Base-by-base conservation (phyloP, 2,113 vertebrate species). In the Syrmaticus mikado region DNA sequence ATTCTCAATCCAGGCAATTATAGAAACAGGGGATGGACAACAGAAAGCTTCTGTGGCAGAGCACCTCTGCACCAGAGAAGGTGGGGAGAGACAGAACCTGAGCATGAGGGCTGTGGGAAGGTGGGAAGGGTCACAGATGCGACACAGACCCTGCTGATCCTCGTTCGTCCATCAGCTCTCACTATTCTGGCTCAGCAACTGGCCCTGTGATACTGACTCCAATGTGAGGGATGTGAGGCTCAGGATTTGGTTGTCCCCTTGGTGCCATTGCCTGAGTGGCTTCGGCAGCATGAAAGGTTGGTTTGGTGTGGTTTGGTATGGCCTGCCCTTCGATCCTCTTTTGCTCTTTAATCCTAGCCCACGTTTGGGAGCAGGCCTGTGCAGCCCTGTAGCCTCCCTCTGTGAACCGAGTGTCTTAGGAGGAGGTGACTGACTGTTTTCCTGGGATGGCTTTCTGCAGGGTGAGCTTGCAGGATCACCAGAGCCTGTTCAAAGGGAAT, bases 401-500 rank as follows among this genome's bases (percentile, higher is more conserved):
- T 20, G 1, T 0, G 3, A 65, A 3, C 32, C 65, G 48, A 45
- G 20, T n/a, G 55, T 80, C n/a, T 68, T 22, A 52, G 58, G 4
- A 2, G 68, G 21, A 34, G 25, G 32, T 0, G 2, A 15, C 50
- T 34, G 1, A 0, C 18, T 53, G 15, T 43, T 77, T 66, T 36
- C 17, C 41, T 34, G 22, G 36, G 4, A 10, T 50, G 3, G 14
- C 58, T 45, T 60, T 85, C 14, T 45, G 67, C 14, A 53, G 5
- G 1, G 2, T 76, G 64, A 90, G 13, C 43, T 86, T 2, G 1
- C 0, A 3, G 40, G 62, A 41, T 20, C n/a, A 17, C 8, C 46
- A 50, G 7, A 81, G 43, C 14, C 45, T 19, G 43, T 30, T 45
- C 45, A 53, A 40, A 55, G 41, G 7, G 41, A 41, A 20, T 0